phyloP scores from a whole-genome alignment of 1,140 invertebrate genomes.

The Drosophila ercepeae region DNA sequence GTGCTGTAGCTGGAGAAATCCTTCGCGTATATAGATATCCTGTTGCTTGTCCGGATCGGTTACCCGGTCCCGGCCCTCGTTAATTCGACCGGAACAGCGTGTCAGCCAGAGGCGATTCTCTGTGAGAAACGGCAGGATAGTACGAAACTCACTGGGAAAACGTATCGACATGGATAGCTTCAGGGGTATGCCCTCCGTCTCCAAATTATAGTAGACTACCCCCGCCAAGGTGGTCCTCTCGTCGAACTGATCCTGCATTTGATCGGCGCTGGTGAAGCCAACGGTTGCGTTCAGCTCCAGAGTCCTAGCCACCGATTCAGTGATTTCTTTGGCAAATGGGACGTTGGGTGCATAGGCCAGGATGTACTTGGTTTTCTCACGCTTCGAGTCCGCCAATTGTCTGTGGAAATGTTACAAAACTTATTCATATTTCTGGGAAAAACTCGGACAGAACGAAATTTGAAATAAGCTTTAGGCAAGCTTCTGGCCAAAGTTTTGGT shows the following conservation, averaged over 20 bases:
- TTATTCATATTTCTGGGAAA: neutral
- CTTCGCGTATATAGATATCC: slow-evolving; percentile 69
- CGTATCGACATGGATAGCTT: slow-evolving; percentile 51
- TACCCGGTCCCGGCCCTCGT: slow-evolving; percentile 37
- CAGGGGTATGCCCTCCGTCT: slow-evolving; percentile 2
- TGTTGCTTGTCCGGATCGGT: slow-evolving; percentile 30
- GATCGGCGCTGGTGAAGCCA: neutral
- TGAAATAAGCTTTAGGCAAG: too few species aligned
- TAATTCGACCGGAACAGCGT: slow-evolving; percentile 59
- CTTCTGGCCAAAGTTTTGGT: too few species aligned
- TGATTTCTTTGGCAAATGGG: slow-evolving; percentile 12
- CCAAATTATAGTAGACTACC: slow-evolving; percentile 15
- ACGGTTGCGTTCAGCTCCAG: slow-evolving; percentile 47
- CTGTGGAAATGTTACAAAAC: neutral
- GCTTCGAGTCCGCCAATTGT: slow-evolving; percentile 45
- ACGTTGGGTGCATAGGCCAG: slow-evolving; percentile 45
- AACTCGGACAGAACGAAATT: neutral
- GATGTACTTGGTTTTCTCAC: slow-evolving; percentile 52
- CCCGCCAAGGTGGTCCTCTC: slow-evolving; percentile 59
- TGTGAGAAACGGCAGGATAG: slow-evolving; percentile 45
- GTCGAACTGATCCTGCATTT: slow-evolving; percentile 58
- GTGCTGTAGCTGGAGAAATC: slow-evolving; percentile 66
- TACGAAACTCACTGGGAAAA: slow-evolving; percentile 68
- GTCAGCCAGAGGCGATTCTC: slow-evolving; percentile 68
- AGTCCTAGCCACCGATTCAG: slow-evolving; percentile 11